phyloP scores from a whole-genome alignment of 2,113 vertebrate genomes.

The Chamaetylas fuelleborni region DNA sequence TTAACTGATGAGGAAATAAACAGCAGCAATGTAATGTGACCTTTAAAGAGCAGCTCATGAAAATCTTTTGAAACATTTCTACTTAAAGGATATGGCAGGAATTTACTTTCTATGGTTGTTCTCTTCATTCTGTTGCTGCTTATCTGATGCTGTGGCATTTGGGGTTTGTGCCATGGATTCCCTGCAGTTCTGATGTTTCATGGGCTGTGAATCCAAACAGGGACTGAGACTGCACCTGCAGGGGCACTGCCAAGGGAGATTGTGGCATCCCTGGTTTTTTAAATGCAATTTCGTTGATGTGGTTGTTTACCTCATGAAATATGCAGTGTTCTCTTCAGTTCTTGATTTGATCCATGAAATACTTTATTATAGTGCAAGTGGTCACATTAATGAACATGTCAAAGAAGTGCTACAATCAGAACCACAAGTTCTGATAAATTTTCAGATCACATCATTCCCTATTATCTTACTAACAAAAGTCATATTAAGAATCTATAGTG shows the following conservation, averaged over 20 bases:
- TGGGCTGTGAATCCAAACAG: neutral
- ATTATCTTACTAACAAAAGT: neutral
- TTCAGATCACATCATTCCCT: neutral
- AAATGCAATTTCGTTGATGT: neutral
- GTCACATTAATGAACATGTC: neutral
- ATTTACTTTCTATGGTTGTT: neutral
- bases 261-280: neutral
- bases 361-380: no score
- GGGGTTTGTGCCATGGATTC: neutral
- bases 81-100: neutral
- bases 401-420: neutral
- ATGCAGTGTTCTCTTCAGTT: neutral
- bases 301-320: neutral
- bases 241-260: neutral
- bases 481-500: neutral
- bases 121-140: neutral
- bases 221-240: neutral
- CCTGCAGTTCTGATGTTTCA: neutral
- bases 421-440: neutral
- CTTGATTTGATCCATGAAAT: neutral
- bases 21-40: constrained; percentile 5
- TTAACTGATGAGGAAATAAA: constrained; percentile 50
- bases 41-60: constrained; percentile 52
- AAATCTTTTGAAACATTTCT: neutral
- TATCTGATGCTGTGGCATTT: neutral